Conservation (phyloP, 2,888 invertebrate genomes). For the Hirudinaria manillensis region DNA sequence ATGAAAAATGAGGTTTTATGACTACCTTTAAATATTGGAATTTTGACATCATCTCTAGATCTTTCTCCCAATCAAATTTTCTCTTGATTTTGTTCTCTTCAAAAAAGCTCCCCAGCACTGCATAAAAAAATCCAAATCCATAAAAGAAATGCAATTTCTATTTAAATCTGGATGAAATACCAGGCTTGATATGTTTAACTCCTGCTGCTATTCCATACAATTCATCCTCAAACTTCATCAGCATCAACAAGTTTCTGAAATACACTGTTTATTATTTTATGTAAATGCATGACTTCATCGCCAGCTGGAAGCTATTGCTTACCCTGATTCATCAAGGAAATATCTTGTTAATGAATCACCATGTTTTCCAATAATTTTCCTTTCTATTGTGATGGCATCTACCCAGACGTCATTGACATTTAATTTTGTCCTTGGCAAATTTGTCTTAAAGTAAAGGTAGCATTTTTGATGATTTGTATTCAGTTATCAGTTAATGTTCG, state of each 20-base stretch:
- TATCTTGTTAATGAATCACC: background rate
- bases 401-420: background rate
- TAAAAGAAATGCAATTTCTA: background rate
- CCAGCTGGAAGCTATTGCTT: background rate
- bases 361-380: background rate
- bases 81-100: background rate
- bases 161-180: background rate
- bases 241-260: conserved; percentile 13
- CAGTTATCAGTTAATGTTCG: background rate
- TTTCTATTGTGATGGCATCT: background rate
- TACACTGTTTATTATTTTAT: background rate
- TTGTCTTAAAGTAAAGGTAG: conserved; percentile 7
- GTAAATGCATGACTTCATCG: too few relatives aligned
- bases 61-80: conserved; percentile 17
- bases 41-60: conserved; percentile 22
- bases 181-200: background rate
- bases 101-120: background rate
- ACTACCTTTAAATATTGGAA: conserved; percentile 3
- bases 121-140: background rate
- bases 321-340: conserved; percentile 17
- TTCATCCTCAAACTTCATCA: conserved; percentile 8
- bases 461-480: background rate
- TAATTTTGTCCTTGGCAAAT: background rate
- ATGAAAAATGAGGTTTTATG: too few relatives aligned
- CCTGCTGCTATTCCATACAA: background rate